Evolutionary conservation across 2,888 invertebrate genomes (phyloP).

Genomic region (Acrobasis consociella): DNA sequence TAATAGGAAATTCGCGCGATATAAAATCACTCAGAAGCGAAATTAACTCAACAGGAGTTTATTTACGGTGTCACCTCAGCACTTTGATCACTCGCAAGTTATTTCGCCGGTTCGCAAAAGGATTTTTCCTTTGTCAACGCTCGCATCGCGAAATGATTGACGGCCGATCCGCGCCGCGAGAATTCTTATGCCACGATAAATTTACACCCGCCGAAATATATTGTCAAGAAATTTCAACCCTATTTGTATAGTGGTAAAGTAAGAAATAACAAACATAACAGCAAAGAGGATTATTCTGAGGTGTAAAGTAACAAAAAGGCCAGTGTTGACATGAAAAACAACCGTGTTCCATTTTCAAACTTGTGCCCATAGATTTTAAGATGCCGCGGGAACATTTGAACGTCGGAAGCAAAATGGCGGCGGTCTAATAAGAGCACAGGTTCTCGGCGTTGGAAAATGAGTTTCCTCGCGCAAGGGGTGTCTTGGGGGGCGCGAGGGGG

Average conservation of each 20-base stretch:
- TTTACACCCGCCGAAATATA: constrained; percentile 8
- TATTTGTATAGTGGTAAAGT: constrained; percentile 28
- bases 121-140: constrained; percentile 79
- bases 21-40: constrained; percentile 56
- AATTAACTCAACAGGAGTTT: constrained; percentile 74
- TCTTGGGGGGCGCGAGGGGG: constrained; percentile 45
- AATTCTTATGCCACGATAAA: constrained; percentile 45
- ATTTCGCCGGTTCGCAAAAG: constrained; percentile 62
- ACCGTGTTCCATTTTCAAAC: constrained; percentile 30
- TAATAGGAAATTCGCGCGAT: constrained; percentile 35
- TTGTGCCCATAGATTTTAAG: constrained; percentile 29
- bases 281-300: constrained; percentile 35
- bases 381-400: constrained; percentile 13
- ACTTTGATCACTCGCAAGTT: constrained; percentile 74
- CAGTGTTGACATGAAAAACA: constrained; percentile 20
- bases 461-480: constrained; percentile 63
- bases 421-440: constrained; percentile 73
- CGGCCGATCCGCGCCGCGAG: constrained; percentile 72
- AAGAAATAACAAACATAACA: constrained; percentile 26
- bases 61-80: constrained; percentile 60
- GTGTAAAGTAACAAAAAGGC: constrained; percentile 35
- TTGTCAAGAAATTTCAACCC: constrained; percentile 30
- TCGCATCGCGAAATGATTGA: constrained; percentile 76
- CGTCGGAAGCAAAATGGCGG: constrained; percentile 38
- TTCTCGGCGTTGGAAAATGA: constrained; percentile 78